Base-by-base conservation (phyloP, 2,888 invertebrate species). In the Rutpela maculata region DNA sequence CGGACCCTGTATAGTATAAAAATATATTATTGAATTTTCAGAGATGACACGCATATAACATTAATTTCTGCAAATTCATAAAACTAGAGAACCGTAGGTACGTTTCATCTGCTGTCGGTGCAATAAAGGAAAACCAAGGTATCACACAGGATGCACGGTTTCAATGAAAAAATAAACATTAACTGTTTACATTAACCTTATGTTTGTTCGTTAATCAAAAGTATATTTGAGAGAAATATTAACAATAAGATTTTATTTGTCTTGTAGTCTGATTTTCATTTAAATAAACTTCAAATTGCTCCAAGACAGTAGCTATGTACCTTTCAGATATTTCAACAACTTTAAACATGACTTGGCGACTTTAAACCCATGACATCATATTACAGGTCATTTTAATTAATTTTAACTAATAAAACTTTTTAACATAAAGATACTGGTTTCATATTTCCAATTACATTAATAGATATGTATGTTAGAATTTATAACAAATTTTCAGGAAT, bases 81-180 rank as follows among this genome's bases (percentile, higher is more conserved):
- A 26, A 26, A 4, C 22, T n/a, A n/a, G n/a, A n/a, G n/a, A n/a
- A n/a, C n/a, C n/a, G n/a, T n/a, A n/a, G 4, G 22, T 26, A 4
- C 22, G 4, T 26, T 26, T 26, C 4, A 26, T 26, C 22, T 26
- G 1, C 4, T 26, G 22, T 26, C 22, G 43, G 5, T 38, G 35
- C 15, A 35, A 35, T 38, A 35, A 26, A n/a, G n/a, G n/a, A 35
- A 17, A 15, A 15, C 19, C 12, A 43, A n/a, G 67, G 50, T 6
- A 35, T 66, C 66, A 66, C 17, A 18, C 43, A 11, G 18, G 18
- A 26, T 22, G 17, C 65, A 19, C 7, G 18, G 1, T 26, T 6
- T 26, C 55, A 67, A 22, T 67, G 55, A 67, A 67, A 67, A 55
- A 35, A 15, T 26, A 67, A 67, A 67, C 26, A 67, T 50, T 63